Evolutionary conservation across 2,797 vertebrate species (phyloP), one percentile per base, ranked within the genome.

Genomic region (Margarornis squamiger): DNA sequence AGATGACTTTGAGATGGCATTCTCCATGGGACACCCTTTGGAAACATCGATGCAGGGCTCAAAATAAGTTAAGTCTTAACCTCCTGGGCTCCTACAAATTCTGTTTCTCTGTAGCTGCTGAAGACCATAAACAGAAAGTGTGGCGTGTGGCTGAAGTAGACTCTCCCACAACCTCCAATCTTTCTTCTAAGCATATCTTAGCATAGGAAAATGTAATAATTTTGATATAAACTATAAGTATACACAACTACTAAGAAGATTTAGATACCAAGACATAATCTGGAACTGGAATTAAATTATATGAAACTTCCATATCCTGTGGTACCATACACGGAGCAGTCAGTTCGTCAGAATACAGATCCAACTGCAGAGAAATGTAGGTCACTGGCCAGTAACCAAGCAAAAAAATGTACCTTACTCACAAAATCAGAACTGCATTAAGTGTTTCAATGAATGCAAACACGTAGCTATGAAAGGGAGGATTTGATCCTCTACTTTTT

Each of bases 81-180:
- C 51, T 51, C 67, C 30, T 15, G 32, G 20, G 39, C 51, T 84
- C 58, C 61, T 70, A 52, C 21, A 76, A 91, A 48, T 4, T 85
- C 49, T 38, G 30, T 58, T 87, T 58, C 67, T 71, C 49, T 19
- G 7, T 2, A 54, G 87, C 43, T 91, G 34, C 36, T 78, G 58
- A 59, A 74, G 75, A 46, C 0, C 4, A 41, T 13, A 32, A 36
- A 14, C 18, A 51, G 52, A 30, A 79, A 58, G 29, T 1, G 20
- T 1, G 3, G n/a, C 1, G 0, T 8, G 38, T n/a, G 39, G 49
- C 71, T 73, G 58, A 46, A 52, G 41, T 0, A 1, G 27, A 26
- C 21, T 71, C 24, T 41, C 29, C 21, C 12, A 9, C 8, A 26
- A 10, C 18, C 23, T 20, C 32, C 23, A 34, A 14, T 43, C 29